Conservation (phyloP, 2,113 vertebrate genomes). For the Pseudorasbora parva region DNA sequence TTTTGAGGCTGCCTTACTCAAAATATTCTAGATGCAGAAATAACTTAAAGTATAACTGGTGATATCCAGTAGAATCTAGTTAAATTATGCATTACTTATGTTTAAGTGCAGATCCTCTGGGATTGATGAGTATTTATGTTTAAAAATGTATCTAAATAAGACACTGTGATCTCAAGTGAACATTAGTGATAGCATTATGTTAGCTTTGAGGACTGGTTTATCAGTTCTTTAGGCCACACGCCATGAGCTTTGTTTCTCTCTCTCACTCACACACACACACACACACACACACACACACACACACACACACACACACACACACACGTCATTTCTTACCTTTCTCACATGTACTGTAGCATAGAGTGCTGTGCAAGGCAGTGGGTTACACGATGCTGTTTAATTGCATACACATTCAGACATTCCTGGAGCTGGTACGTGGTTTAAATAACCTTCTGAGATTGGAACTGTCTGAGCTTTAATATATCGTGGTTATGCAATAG, state of each 20-base stretch:
- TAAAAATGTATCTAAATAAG: background rate
- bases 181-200: background rate
- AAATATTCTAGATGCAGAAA: background rate
- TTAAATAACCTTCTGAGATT: constrained; percentile 61
- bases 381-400: background rate
- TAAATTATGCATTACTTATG: background rate
- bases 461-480: constrained; percentile 68
- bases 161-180: constrained; percentile 35
- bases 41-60: background rate
- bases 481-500: constrained; percentile 48
- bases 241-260: too few relatives aligned
- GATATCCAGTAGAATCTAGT: background rate
- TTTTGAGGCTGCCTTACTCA: constrained; percentile 4
- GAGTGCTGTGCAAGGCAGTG: background rate
- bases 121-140: background rate
- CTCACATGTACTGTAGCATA: constrained; percentile 1
- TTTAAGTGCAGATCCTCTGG: background rate
- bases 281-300: background rate
- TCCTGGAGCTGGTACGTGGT: constrained; percentile 39
- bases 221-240: background rate
- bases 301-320: background rate
- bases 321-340: background rate
- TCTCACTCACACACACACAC: too few relatives aligned
- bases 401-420: constrained; percentile 14
- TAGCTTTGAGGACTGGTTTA: background rate